Percentiles rank a stretch among this genome's conserved stretches.
Conservation (phyloP, 1,140 invertebrate species). For the Tetramorium alpestre region DNA sequence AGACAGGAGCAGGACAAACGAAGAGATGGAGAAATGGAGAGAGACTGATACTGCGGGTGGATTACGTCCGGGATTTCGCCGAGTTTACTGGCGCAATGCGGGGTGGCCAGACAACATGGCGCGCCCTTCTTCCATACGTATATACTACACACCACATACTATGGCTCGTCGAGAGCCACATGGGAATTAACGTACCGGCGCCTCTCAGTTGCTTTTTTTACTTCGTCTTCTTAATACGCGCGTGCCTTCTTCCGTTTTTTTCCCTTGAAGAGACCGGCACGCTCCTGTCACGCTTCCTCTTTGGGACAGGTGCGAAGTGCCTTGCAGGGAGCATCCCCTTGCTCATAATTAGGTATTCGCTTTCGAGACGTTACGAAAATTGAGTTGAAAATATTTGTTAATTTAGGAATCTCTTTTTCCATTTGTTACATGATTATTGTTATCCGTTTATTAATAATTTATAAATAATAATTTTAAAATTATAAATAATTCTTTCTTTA, state of each 20-base stretch:
- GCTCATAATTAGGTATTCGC: slow-evolving; percentile 20
- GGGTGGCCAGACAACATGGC: slow-evolving; percentile 83
- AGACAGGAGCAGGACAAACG: slow-evolving; percentile 31
- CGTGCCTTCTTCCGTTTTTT: neutral
- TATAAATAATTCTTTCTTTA: neutral
- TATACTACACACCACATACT: neutral
- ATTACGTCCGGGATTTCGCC: slow-evolving; percentile 78
- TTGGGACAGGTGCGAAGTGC: slow-evolving; percentile 39
- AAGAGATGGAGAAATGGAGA: slow-evolving; percentile 1
- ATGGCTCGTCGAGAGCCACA: slow-evolving; percentile 13
- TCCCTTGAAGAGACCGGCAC: slow-evolving; percentile 7
- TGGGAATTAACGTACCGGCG: slow-evolving; percentile 30
- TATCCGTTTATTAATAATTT: neutral
- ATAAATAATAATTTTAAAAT: neutral
- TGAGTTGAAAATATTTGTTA: neutral
- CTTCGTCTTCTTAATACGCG: slow-evolving; percentile 21
- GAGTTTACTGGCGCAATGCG: slow-evolving; percentile 84
- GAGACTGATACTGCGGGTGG: slow-evolving; percentile 59
- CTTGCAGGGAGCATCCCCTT: slow-evolving; percentile 10
- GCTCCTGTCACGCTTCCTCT: slow-evolving; percentile 9
- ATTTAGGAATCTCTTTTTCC: neutral
- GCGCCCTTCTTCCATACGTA: slow-evolving; percentile 69
- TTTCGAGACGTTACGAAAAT: slow-evolving; percentile 13
- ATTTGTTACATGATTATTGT: neutral
- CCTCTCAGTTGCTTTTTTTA: slow-evolving; percentile 27